A percentile compares a stretch with the other conserved stretches of the same genome.
These are phyloP conservation scores for Dinoponera quadriceps DNA, from an alignment of 1,140 invertebrate species.

Conservation along the genomic window DNA sequence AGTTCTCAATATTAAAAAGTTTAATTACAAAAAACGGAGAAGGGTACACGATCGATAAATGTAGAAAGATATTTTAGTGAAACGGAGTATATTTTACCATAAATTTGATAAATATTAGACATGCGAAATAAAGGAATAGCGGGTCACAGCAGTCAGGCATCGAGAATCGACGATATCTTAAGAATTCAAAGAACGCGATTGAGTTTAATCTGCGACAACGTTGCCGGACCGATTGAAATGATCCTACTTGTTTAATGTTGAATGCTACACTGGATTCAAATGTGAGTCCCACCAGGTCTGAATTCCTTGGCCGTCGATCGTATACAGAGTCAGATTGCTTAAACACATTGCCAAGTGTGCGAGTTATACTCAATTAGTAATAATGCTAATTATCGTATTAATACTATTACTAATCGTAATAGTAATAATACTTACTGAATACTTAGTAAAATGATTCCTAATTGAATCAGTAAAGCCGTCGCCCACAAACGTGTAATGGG, in stretches of 20 bases:
- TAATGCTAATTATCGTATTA: too few species aligned
- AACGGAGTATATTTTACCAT: not conserved
- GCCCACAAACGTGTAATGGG: too few species aligned
- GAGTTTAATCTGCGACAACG: not conserved
- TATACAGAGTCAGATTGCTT: too few species aligned
- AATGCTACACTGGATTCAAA: too few species aligned
- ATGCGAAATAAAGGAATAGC: slow-evolving; percentile 9
- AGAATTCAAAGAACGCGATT: not conserved
- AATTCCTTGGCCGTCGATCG: too few species aligned
- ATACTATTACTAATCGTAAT: too few species aligned
- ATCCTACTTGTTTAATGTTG: slow-evolving; percentile 3
- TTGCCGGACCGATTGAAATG: not conserved
- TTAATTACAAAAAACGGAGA: not conserved
- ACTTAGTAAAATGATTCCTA: too few species aligned
- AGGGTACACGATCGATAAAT: not conserved
- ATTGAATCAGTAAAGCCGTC: too few species aligned
- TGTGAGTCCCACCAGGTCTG: too few species aligned
- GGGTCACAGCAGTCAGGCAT: not conserved
- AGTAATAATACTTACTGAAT: too few species aligned
- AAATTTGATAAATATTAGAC: not conserved
- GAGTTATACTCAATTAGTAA: too few species aligned
- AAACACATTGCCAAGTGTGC: too few species aligned
- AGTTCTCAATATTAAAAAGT: not conserved
- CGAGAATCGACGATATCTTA: not conserved
- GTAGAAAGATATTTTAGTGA: not conserved